Conservation (phyloP, 1,140 invertebrate genomes). For the Caerostris extrusa region DNA sequence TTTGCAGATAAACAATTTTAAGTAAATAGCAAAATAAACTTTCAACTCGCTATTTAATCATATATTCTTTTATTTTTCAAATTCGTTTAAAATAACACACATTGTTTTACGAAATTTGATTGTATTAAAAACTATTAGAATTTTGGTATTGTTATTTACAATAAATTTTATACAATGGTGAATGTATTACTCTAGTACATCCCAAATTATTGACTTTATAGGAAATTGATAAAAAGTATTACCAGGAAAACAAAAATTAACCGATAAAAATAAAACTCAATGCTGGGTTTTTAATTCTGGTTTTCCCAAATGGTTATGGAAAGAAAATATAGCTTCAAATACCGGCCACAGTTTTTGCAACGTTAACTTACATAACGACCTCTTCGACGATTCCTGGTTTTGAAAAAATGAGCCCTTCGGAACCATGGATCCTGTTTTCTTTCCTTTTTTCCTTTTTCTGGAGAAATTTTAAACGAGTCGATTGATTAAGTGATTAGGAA, state of each 20-base stretch:
- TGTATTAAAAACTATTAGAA: too few relatives aligned
- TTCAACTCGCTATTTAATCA: too few relatives aligned
- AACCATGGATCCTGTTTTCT: not conserved
- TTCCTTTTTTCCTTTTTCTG: not conserved
- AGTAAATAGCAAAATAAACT: too few relatives aligned
- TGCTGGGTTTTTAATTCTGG: not conserved
- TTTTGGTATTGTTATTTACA: too few relatives aligned
- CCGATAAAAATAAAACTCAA: not conserved
- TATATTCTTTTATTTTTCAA: too few relatives aligned
- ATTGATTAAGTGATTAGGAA: slow-evolving; percentile 49
- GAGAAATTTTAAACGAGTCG: not conserved
- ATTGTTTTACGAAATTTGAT: too few relatives aligned
- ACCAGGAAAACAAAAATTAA: not conserved
- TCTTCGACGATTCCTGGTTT: not conserved
- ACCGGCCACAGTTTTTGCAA: not conserved
- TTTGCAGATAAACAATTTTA: too few relatives aligned
- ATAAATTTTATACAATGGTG: too few relatives aligned
- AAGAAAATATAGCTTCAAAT: not conserved
- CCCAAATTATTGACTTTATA: too few relatives aligned
- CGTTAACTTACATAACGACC: not conserved
- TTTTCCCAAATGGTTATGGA: not conserved
- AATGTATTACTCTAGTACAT: too few relatives aligned
- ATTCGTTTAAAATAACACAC: too few relatives aligned
- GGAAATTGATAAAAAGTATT: not conserved
- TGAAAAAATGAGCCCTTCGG: not conserved